These are phyloP conservation scores for Cosmia trapezina DNA, from an alignment of 2,888 invertebrate species.

Conservation along the genomic window DNA sequence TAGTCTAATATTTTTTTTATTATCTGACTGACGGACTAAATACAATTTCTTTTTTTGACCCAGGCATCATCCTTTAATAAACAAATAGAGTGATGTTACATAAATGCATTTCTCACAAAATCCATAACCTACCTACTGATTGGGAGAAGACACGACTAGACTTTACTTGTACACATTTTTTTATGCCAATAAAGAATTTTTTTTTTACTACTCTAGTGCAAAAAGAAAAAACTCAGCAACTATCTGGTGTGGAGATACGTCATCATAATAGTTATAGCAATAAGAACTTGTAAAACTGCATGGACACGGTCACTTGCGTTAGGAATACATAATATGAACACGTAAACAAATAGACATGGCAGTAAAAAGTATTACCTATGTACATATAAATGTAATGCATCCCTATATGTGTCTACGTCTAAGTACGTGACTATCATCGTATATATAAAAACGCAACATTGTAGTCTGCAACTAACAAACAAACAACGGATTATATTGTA, in stretches of 20 bases:
- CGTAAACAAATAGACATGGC: constrained; percentile 12
- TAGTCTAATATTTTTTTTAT: too few species aligned
- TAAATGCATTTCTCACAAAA: neutral
- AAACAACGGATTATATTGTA: constrained; percentile 10
- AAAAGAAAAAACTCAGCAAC: neutral
- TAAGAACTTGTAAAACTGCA: neutral
- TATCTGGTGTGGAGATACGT: neutral
- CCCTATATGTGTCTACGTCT: neutral
- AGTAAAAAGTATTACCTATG: too few species aligned
- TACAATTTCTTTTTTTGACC: too few species aligned
- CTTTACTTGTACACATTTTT: too few species aligned
- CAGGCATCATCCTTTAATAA: too few species aligned
- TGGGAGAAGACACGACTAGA: too few species aligned
- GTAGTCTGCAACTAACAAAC: constrained; percentile 26
- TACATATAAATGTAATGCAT: neutral
- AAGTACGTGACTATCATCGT: constrained; percentile 29
- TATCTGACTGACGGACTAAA: too few species aligned
- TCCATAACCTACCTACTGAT: too few species aligned
- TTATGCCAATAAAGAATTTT: too few species aligned
- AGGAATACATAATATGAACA: constrained; percentile 7
- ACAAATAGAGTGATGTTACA: neutral
- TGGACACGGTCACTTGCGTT: neutral
- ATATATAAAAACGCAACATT: constrained; percentile 5
- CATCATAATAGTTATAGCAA: neutral
- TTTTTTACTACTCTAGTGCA: neutral